Base-by-base conservation (phyloP, 2,113 vertebrate species). In the Crypturellus undulatus region DNA sequence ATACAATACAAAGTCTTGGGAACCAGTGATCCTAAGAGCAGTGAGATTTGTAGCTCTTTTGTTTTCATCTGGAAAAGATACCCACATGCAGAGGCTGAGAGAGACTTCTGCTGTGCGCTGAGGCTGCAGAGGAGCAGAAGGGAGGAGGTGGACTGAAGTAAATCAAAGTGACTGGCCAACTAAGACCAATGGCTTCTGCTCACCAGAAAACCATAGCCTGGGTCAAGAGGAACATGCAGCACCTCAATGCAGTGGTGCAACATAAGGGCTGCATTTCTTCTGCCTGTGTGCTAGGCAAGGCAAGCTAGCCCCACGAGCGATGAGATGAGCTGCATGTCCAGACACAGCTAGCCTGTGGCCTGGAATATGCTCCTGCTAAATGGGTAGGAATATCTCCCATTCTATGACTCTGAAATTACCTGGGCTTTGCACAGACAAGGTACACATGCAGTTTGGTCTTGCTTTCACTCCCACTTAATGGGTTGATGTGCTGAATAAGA, bases 371-470 rank as follows among this genome's bases (percentile, higher is more conserved):
- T 71, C 68, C 63, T 28, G 43, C 16, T 32, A 34, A 73, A 8
- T 30, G 43, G 4, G 11, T 40, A 78, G 19, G 45, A 32, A 38
- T 40, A 79, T 20, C 47, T 19, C 56, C 64, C 8, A 0, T 65
- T 42, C 2, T 2, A 70, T 76, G 26, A 22, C 4, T 69, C 26
- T 4, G 52, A 14, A 59, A n/a, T 9, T 67, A 28, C 3, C 6
- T 7, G 40, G 69, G 24, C 78, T 72, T 52, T 18, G 62, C 28
- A 21, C n/a, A 18, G n/a, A 5, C n/a, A 15, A 68, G 56, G 42
- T 12, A 2, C 0, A 40, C 0, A 4, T 54, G n/a, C 77, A 54
- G 52, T 20, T 38, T 1, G 0, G 5, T 26, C 67, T 68, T 83
- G 73, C 28, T 20, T 54, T 79, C 28, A 1, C 17, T 78, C 30